Base-by-base conservation (phyloP, 2,888 invertebrate species). In the Netelia virgata region DNA sequence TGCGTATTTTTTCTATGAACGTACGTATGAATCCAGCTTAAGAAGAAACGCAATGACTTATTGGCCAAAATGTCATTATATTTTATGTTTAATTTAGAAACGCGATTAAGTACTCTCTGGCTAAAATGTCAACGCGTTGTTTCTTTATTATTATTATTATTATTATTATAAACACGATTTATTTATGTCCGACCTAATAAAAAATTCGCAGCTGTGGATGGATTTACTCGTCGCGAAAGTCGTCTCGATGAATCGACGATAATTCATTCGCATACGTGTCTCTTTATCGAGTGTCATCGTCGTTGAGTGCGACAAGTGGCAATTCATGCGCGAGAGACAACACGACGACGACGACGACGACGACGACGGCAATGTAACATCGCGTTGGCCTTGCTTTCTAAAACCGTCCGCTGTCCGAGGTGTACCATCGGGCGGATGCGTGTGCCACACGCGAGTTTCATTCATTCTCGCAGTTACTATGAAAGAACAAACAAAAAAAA, bases 381-480 rank as follows among this genome's bases (percentile, higher is more conserved):
- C 28, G 28, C 28, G 28, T 28, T 86, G 91, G 89, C 90, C 90
- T 90, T 89, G 90, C 89, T 91, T 90, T 90, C 89, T 90, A 91
- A 78, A 78, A 91, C 89, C 87, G 89, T 89, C 87, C 84, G 74
- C 68, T 87, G 87, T 41, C 1, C 55, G 23, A 16, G 43, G 14
- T 23, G 50, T 53, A 50, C 3, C 36, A 14, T 53, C 41, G 53
- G 10, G 23, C 36, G 18, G 63, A 63, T 50, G 50, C 28, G 16
- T 23, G 50, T 1, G 18, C 8, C 14, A 16, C 14, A 28, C 50
- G 66, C 11, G 3, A 47, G 28, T 10, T 43, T 5, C 50, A 64
- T n/a, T 64, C 41, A 64, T 57, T 18, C 9, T n/a, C 20, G n/a
- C 9, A 16, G 8, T 55, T 8, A 16, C 55, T 9, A 55, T 16